Conservation (phyloP, 2,113 vertebrate species). For the Gavialis gangeticus region DNA sequence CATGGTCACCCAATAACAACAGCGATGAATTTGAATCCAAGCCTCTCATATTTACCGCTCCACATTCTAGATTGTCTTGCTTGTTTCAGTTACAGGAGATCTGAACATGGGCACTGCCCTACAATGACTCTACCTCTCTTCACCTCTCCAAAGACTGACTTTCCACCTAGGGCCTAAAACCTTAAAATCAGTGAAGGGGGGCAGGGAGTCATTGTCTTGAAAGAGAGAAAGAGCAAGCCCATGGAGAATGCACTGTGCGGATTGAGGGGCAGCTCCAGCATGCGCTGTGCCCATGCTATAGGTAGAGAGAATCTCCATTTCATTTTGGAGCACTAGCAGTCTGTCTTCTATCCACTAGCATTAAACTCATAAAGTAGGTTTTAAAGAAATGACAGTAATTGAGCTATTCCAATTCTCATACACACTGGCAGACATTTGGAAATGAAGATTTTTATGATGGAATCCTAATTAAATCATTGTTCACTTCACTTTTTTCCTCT, state of each 20-base stretch:
- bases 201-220: neutral
- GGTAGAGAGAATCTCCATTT: neutral
- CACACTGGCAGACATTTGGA: conserved; percentile 32
- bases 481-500: neutral
- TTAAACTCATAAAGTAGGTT: neutral
- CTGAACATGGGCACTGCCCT: accelerated
- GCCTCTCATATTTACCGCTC: neutral
- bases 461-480: conserved; percentile 67
- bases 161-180: neutral
- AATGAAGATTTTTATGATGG: conserved; percentile 52
- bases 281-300: accelerated
- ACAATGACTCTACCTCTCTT: too few relatives aligned
- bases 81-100: accelerated
- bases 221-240: accelerated
- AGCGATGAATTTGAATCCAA: neutral
- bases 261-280: accelerated
- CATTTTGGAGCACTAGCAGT: neutral
- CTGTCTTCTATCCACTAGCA: neutral
- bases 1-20: neutral
- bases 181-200: neutral
- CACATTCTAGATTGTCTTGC: too few relatives aligned
- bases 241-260: neutral
- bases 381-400: neutral
- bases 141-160: neutral
- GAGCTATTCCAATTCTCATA: conserved; percentile 12